Base-by-base conservation (phyloP, 2,888 invertebrate genomes). In the Plagodis dolabraria region DNA sequence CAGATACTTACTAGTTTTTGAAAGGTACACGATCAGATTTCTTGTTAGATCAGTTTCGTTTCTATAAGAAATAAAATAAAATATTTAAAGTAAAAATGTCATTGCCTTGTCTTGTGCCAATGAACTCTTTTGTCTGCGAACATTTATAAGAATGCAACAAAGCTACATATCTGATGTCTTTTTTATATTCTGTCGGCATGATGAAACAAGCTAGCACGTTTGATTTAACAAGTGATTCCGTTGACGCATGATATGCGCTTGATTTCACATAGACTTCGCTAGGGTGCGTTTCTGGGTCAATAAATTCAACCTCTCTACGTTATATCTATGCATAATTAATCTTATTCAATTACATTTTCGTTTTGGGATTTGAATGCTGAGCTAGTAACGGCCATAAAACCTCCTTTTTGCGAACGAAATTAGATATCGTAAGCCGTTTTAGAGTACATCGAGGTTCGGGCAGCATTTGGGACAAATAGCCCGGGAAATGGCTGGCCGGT, bases 381-480 rank as follows among this genome's bases (percentile, higher is more conserved):
- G 69, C 72, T 72, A 71, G 68, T 68, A 71, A 62, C 56, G 47
- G 70, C 65, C 60, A 72, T 75, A 76, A 80, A 82, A 79, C 72
- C 72, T 69, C 70, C 74, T 76, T 80, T 80, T 79, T 76, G 82
- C 80, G 77, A 78, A 74, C 76, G 65, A 71, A 81, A 80, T 83
- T 78, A 77, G 75, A 79, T 71, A 76, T 80, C 76, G 79, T 80
- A 77, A 80, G 80, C 72, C 74, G 67, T 75, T 76, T 72, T 68
- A 70, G 73, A 75, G 74, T 70, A 71, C 67, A 65, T 69, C 67
- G 61, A 58, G 60, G 63, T 58, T 47, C 60, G 71, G 77, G 77
- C 73, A 75, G 76, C 82, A 81, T 83, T 86, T 83, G 85, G 80
- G 79, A 71, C 72, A 79, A 85, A 86, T 83, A 76, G 81, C 76